A percentile compares a stretch with the other conserved stretches of the same genome.
phyloP scores from a whole-genome alignment of 2,888 invertebrate genomes.

The Phragmatobia fuliginosa region DNA sequence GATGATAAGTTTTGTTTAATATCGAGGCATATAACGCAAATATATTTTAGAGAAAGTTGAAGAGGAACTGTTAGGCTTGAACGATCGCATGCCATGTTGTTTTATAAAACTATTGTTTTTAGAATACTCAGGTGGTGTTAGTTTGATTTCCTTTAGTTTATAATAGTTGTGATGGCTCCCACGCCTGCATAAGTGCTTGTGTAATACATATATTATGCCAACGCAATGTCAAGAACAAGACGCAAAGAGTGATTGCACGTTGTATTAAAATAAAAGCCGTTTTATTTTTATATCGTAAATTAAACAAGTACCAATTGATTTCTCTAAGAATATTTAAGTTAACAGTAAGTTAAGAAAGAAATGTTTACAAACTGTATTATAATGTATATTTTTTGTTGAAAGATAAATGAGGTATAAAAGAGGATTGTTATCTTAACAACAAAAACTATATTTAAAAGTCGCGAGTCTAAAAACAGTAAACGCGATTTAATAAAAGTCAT shows the following conservation, averaged over 20 bases:
- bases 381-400: neutral
- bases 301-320: neutral
- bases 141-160: neutral
- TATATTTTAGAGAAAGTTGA: constrained; percentile 16
- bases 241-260: neutral
- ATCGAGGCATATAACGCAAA: neutral
- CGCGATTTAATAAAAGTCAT: too few species aligned
- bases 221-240: constrained; percentile 31
- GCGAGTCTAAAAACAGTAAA: too few species aligned
- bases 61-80: constrained; percentile 14
- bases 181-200: constrained; percentile 10
- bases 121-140: neutral
- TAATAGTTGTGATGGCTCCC: neutral
- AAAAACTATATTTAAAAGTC: too few species aligned
- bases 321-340: neutral
- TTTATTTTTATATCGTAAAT: neutral
- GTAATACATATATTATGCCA: constrained; percentile 22
- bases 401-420: neutral
- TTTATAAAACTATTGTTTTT: neutral
- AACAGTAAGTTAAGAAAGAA: neutral
- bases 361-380: neutral
- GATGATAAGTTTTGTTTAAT: neutral
- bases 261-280: neutral
- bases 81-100: neutral
- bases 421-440: too few species aligned